Conservation (phyloP, 2,888 invertebrate species). For the Cylindroiulus punctatus region DNA sequence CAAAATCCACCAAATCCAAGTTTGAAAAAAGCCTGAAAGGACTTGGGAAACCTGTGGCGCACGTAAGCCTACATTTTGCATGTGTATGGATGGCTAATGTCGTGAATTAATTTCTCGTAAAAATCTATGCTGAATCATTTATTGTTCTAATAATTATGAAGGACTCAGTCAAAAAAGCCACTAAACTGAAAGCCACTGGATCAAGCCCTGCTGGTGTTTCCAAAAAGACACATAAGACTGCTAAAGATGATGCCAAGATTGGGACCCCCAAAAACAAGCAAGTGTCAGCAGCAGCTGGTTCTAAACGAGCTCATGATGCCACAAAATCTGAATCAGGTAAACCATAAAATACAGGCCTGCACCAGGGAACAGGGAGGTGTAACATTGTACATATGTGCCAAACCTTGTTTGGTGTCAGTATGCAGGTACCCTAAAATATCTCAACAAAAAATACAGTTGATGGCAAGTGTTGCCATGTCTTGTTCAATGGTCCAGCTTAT, state of each 20-base stretch:
- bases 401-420: too few species aligned
- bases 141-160: neutral
- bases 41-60: neutral
- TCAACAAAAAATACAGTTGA: too few species aligned
- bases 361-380: too few species aligned
- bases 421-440: too few species aligned
- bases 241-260: neutral
- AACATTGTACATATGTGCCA: too few species aligned
- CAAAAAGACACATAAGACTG: neutral
- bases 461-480: too few species aligned
- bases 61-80: conserved; percentile 1
- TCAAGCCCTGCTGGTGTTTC: neutral
- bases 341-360: too few species aligned
- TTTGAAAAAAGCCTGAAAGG: neutral
- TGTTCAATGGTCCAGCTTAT: too few species aligned
- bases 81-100: neutral
- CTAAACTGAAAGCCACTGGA: neutral
- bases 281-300: neutral
- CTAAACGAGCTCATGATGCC: neutral
- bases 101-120: neutral
- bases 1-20: neutral
- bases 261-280: neutral
- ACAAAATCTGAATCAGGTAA: neutral
- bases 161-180: neutral
- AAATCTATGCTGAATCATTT: neutral